Conservation (phyloP, 37 sponge, comb jelly and placozoan genomes). For the Oopsacas minuta region DNA sequence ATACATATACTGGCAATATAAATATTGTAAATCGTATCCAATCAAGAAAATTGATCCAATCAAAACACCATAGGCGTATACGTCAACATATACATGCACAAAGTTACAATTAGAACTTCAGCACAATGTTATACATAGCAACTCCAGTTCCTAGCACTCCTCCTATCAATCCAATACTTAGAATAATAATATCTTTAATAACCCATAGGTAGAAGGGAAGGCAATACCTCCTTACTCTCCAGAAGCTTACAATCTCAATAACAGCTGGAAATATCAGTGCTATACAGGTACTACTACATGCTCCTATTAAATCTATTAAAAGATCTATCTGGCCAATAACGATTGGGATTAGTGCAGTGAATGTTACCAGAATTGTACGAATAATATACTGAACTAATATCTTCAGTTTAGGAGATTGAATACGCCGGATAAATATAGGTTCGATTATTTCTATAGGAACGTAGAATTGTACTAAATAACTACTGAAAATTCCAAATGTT, state of each 20-base stretch:
- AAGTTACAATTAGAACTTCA: too few species aligned
- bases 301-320: constrained; percentile 78
- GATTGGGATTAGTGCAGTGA: constrained; percentile 26
- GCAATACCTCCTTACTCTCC: background rate
- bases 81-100: too few species aligned
- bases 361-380: constrained; percentile 23
- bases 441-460: background rate
- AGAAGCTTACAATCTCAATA: constrained; percentile 40
- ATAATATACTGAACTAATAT: constrained; percentile 6
- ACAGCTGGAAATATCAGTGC: constrained; percentile 79
- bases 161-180: constrained; percentile 50
- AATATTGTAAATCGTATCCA: too few species aligned
- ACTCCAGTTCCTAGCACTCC: constrained; percentile 43
- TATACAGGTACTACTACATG: constrained; percentile 58
- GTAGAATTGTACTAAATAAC: background rate
- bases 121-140: constrained; percentile 29
- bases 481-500: background rate
- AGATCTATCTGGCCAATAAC: background rate
- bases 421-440: background rate
- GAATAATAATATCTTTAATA: constrained; percentile 37
- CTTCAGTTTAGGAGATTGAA: background rate
- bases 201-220: constrained; percentile 23
- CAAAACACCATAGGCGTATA: too few species aligned
- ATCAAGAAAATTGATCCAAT: too few species aligned
- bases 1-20: too few species aligned